These are phyloP conservation scores for Oceanodroma leucorhoa DNA, from an alignment of 2,797 vertebrate genomes.

Conservation along the genomic window DNA sequence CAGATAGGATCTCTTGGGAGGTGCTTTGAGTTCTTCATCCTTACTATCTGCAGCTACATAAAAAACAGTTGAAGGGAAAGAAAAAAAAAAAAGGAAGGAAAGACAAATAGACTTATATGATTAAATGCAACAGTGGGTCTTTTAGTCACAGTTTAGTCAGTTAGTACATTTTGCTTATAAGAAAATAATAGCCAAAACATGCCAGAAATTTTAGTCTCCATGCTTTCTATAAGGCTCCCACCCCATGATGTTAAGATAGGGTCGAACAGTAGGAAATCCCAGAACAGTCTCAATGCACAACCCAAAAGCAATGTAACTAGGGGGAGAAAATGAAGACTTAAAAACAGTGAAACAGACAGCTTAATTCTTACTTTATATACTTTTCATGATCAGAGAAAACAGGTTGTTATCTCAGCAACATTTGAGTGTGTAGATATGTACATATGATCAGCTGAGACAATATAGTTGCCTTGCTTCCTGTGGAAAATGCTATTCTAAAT, in stretches of 20 bases:
- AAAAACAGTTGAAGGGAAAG: slow-evolving; percentile 24
- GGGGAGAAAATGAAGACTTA: not conserved
- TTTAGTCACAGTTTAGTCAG: slow-evolving; percentile 20
- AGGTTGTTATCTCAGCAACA: not conserved
- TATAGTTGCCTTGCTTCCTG: not conserved
- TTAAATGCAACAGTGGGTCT: slow-evolving; percentile 38
- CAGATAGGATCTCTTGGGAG: slow-evolving; percentile 91
- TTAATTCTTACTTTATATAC: not conserved
- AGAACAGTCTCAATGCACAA: not conserved
- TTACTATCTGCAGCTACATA: slow-evolving; percentile 91
- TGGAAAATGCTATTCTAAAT: not conserved
- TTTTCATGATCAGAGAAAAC: not conserved
- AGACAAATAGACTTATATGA: slow-evolving; percentile 73
- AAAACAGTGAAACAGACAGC: not conserved
- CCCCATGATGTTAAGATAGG: not conserved
- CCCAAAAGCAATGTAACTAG: not conserved
- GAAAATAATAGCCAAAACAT: not conserved
- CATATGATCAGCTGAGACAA: not conserved
- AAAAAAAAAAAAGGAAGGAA: slow-evolving; percentile 40
- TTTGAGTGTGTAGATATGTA: rapidly evolving
- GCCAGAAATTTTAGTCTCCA: slow-evolving; percentile 22
- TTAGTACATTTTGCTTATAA: slow-evolving; percentile 31
- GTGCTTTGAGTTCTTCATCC: slow-evolving; percentile 92
- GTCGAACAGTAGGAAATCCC: not conserved
- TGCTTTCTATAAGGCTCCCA: not conserved